Conservation (phyloP, 2,888 invertebrate genomes). For the Euphydryas editha region DNA sequence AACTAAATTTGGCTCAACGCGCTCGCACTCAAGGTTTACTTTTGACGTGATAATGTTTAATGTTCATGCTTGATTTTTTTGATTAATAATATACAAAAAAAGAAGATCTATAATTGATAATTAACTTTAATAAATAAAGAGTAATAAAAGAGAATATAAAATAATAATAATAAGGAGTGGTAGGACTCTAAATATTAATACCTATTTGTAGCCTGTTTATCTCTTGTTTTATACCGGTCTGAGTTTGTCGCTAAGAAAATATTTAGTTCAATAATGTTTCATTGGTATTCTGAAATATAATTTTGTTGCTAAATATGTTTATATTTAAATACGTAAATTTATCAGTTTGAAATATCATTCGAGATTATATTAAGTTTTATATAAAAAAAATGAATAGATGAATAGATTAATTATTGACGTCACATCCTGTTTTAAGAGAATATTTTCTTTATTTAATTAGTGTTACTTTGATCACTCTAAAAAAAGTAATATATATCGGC, state of each 20-base stretch:
- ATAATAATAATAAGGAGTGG: too few species aligned
- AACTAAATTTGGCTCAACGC: slow-evolving; percentile 63
- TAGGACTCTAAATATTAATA: too few species aligned
- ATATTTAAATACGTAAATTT: background rate
- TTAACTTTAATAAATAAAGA: too few species aligned
- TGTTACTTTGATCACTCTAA: background rate
- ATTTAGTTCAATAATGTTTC: background rate
- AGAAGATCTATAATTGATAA: too few species aligned
- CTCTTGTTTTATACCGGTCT: too few species aligned
- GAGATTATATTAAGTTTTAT: too few species aligned
- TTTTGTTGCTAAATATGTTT: background rate
- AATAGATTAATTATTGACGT: slow-evolving; percentile 8
- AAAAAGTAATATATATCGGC: background rate
- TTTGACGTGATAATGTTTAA: slow-evolving; percentile 22
- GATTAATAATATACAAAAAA: background rate
- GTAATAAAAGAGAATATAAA: too few species aligned
- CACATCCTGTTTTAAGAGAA: slow-evolving; percentile 9
- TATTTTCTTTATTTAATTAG: slow-evolving; percentile 1
- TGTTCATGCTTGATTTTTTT: slow-evolving; percentile 11
- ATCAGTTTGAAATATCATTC: background rate
- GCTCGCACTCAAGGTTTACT: slow-evolving; percentile 24
- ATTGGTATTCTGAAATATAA: background rate
- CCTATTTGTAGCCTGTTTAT: too few species aligned
- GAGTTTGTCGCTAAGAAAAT: background rate
- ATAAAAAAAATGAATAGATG: slow-evolving; percentile 2